Evolutionary conservation across 1,140 invertebrate species (phyloP).

Genomic region (Papilio aristodemus): DNA sequence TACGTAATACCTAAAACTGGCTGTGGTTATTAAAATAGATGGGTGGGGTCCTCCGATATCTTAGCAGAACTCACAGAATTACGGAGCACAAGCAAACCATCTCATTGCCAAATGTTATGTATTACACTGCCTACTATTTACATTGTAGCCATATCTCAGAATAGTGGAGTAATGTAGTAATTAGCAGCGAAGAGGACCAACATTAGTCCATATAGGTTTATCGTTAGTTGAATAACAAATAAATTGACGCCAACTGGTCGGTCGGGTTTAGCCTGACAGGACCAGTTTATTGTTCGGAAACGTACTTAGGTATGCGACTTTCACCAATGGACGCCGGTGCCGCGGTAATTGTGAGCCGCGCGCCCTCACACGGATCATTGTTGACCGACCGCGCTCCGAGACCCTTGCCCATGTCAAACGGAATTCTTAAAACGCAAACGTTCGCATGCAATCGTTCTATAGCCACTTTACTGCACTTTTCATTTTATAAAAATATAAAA

Average conservation of each 20-base stretch:
- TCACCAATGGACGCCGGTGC: constrained; percentile 56
- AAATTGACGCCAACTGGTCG: constrained; percentile 50
- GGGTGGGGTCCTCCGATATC: too few relatives aligned
- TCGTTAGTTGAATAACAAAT: constrained; percentile 56
- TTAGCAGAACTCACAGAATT: too few relatives aligned
- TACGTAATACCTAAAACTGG: too few relatives aligned
- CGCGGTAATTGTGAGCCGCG: constrained; percentile 36
- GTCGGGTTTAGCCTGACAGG: constrained; percentile 56
- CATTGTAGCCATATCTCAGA: not conserved
- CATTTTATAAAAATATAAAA: not conserved
- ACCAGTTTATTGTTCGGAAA: constrained; percentile 66
- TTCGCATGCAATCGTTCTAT: not conserved
- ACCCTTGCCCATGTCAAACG: constrained; percentile 11
- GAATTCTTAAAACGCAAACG: not conserved
- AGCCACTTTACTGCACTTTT: not conserved
- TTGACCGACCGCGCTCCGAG: constrained; percentile 12
- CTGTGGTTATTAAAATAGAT: too few relatives aligned
- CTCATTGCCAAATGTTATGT: not conserved
- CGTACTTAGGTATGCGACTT: constrained; percentile 63
- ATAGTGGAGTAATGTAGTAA: not conserved
- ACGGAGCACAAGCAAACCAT: too few relatives aligned
- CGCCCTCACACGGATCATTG: constrained; percentile 36
- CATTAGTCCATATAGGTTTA: constrained; percentile 38
- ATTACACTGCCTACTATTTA: not conserved
- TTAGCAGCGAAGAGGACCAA: not conserved